phyloP scores from a whole-genome alignment of 2,113 vertebrate species.

The Holacanthus passer region DNA sequence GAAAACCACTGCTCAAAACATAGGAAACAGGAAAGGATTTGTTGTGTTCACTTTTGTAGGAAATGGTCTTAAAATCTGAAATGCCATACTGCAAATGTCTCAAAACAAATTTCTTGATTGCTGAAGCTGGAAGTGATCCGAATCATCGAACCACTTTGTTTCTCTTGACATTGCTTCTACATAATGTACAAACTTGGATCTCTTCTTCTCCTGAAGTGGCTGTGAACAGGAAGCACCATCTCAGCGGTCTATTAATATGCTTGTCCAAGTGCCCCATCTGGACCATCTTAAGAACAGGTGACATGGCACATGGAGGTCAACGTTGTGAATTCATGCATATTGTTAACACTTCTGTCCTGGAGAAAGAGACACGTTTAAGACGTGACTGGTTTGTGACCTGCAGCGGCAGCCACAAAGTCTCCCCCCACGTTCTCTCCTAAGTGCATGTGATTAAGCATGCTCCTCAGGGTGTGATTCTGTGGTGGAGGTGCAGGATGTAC shows the following conservation, averaged over 20 bases:
- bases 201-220: background rate
- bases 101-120: background rate
- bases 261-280: conserved; percentile 38
- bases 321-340: conserved; percentile 36
- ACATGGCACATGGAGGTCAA: conserved; percentile 28
- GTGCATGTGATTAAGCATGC: conserved; percentile 15
- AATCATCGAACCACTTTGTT: too few relatives aligned
- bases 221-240: background rate
- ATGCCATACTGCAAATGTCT: background rate
- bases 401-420: conserved; percentile 18
- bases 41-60: background rate
- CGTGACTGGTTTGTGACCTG: conserved; percentile 13
- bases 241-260: background rate
- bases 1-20: background rate
- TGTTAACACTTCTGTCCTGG: conserved; percentile 19
- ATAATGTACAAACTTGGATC: background rate
- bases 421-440: conserved; percentile 10
- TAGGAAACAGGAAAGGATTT: background rate
- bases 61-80: background rate
- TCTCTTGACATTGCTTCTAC: background rate
- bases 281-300: conserved; percentile 21
- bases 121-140: background rate
- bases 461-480: conserved; percentile 37
- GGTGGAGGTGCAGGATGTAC: conserved; percentile 1
- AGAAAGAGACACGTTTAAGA: conserved; percentile 2